Conservation (phyloP, 2,888 invertebrate species). For the Polydrusus cervinus region DNA sequence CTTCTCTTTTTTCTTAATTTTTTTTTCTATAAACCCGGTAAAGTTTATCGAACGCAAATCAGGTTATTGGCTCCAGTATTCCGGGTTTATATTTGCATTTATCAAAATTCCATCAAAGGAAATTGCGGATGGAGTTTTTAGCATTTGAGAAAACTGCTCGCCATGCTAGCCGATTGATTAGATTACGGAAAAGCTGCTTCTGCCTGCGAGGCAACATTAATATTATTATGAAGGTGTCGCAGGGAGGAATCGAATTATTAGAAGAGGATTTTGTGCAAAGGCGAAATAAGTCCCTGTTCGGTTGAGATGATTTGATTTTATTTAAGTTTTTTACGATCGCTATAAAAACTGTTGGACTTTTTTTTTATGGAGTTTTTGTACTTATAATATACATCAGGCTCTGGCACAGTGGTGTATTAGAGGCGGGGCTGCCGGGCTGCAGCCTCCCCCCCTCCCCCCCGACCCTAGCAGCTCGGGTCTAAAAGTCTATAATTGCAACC, state of each 20-base stretch:
- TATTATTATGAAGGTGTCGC: slow-evolving; percentile 38
- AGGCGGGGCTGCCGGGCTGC: too few species aligned
- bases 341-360: too few species aligned
- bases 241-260: slow-evolving; percentile 35
- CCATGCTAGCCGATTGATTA: slow-evolving; percentile 39
- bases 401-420: too few species aligned
- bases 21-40: not conserved
- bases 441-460: too few species aligned
- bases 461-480: too few species aligned
- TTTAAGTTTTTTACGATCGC: too few species aligned
- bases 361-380: too few species aligned
- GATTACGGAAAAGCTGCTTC: slow-evolving; percentile 40
- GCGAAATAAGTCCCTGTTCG: slow-evolving; percentile 6
- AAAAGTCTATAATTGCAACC: too few species aligned
- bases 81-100: slow-evolving; percentile 16
- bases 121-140: slow-evolving; percentile 31
- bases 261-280: slow-evolving; percentile 3
- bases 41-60: slow-evolving; percentile 17
- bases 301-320: slow-evolving; percentile 2
- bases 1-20: not conserved
- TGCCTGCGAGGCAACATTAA: slow-evolving; percentile 36
- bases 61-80: slow-evolving; percentile 22
- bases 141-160: slow-evolving; percentile 33
- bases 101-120: slow-evolving; percentile 35
- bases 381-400: too few species aligned